Evolutionary conservation across 2,888 invertebrate genomes (phyloP), one percentile per base, ranked within the genome.

Genomic region (Rugalucina vietnamica): DNA sequence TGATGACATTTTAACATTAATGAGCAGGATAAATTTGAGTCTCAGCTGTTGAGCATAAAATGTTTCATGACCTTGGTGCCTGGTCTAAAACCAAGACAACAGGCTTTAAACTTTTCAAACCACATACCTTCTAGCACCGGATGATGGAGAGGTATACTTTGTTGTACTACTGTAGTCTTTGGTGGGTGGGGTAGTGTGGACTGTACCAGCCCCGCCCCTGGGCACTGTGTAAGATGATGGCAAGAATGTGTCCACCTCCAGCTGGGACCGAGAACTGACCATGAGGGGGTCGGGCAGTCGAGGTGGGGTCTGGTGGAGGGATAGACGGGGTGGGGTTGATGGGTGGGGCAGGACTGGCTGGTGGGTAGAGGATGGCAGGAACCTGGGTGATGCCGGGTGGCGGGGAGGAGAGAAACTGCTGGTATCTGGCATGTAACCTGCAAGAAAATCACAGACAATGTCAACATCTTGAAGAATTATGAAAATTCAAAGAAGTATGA

Each of bases 71-170:
- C n/a, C n/a, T n/a, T n/a, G n/a, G n/a, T n/a, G n/a, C n/a, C n/a
- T n/a, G n/a, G n/a, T n/a, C n/a, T n/a, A n/a, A n/a, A n/a, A n/a
- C n/a, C n/a, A n/a, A n/a, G n/a, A n/a, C n/a, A n/a, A n/a, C n/a
- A n/a, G n/a, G n/a, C n/a, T n/a, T n/a, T n/a, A n/a, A n/a, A n/a
- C n/a, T n/a, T n/a, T n/a, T n/a, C 12, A 54, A 54, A 21, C 8
- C 27, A 34, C 77, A n/a, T 75, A 90, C 91, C 91, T 89, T 86
- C 90, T 89, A 87, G 91, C 91, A 88, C 88, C 89, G 24, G 90
- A 88, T 27, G 89, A 86, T 43, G 86, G 84, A 0, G 85, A 79
- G 83, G 84, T 74, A 85, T 78, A 71, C 76, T 82, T 77, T 34
- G 78, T 82, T 71, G 89, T 83, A 39, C 84, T 75, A 75, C 78